Percentiles rank a stretch among this genome's conserved stretches.
Conservation (phyloP, 2,888 invertebrate genomes). For the Silvanus unidentatus region DNA sequence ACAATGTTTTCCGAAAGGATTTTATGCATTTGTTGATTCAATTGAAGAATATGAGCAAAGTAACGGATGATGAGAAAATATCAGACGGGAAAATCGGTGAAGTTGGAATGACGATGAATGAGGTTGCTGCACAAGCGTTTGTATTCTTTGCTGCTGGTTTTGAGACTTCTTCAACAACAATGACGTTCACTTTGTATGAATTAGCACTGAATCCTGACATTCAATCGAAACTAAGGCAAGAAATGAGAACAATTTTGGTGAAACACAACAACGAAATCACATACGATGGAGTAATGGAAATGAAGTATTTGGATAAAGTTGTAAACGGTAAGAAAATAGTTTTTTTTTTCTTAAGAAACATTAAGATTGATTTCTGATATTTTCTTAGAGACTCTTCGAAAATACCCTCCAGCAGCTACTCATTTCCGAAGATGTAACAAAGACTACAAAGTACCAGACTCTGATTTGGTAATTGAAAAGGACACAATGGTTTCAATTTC, state of each 20-base stretch:
- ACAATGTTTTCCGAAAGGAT: conserved; percentile 30
- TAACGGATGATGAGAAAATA: conserved; percentile 3
- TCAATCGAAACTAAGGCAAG: conserved; percentile 21
- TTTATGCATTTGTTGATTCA: conserved; percentile 40
- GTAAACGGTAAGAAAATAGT: conserved; percentile 16
- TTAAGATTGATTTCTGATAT: background rate
- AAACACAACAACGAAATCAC: conserved; percentile 18
- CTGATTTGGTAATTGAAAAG: conserved; percentile 34
- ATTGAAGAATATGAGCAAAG: conserved; percentile 15
- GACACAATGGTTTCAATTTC: conserved; percentile 38
- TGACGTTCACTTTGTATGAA: conserved; percentile 25
- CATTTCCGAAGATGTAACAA: conserved; percentile 24
- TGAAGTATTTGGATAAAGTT: conserved; percentile 24
- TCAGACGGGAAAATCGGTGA: conserved; percentile 6
- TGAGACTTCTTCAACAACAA: conserved; percentile 28
- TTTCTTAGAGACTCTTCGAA: conserved; percentile 38
- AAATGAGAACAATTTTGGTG: conserved; percentile 16
- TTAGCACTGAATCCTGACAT: conserved; percentile 21
- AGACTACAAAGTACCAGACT: conserved; percentile 33
- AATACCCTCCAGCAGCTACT: conserved; percentile 34
- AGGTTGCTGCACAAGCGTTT: conserved; percentile 25
- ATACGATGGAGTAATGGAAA: conserved; percentile 23
- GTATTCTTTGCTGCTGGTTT: conserved; percentile 26
- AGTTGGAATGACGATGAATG: conserved; percentile 11
- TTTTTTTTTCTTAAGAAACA: conserved; percentile 1